phyloP scores from a whole-genome alignment of 2,888 invertebrate species.

The Smittia aterrima region DNA sequence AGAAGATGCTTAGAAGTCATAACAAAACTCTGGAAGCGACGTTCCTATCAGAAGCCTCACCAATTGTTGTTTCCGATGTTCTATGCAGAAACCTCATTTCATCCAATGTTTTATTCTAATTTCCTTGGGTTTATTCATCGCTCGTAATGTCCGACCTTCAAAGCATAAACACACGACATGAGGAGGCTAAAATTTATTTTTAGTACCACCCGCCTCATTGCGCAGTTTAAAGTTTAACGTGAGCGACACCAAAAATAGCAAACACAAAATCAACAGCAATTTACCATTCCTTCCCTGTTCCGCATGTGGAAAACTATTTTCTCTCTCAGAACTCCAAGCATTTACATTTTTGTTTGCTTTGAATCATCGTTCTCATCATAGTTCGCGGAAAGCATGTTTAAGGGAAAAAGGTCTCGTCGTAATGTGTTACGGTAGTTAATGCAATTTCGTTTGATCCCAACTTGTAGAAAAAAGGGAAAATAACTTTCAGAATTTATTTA shows the following conservation, averaged over 20 bases:
- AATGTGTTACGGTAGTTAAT: neutral
- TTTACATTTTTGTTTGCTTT: slow-evolving; percentile 9
- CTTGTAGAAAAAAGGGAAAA: neutral
- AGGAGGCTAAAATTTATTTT: neutral
- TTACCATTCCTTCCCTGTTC: neutral
- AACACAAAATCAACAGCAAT: neutral
- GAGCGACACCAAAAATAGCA: neutral
- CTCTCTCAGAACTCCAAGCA: neutral
- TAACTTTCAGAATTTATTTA: neutral
- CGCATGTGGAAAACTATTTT: slow-evolving; percentile 9
- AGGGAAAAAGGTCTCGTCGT: neutral
- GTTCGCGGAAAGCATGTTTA: neutral
- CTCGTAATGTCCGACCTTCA: too few species aligned
- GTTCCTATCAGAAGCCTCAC: too few species aligned
- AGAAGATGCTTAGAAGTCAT: too few species aligned
- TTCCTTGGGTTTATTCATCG: too few species aligned
- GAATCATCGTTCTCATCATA: neutral
- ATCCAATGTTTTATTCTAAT: too few species aligned
- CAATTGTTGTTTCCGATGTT: too few species aligned
- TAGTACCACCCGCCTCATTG: neutral
- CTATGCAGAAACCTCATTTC: too few species aligned
- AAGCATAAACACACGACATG: too few species aligned
- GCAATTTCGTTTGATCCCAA: neutral
- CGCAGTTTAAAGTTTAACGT: neutral
- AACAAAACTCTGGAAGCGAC: too few species aligned